Evolutionary conservation across 1,140 invertebrate genomes (phyloP).

Genomic region (Drosophila kohkoa): DNA sequence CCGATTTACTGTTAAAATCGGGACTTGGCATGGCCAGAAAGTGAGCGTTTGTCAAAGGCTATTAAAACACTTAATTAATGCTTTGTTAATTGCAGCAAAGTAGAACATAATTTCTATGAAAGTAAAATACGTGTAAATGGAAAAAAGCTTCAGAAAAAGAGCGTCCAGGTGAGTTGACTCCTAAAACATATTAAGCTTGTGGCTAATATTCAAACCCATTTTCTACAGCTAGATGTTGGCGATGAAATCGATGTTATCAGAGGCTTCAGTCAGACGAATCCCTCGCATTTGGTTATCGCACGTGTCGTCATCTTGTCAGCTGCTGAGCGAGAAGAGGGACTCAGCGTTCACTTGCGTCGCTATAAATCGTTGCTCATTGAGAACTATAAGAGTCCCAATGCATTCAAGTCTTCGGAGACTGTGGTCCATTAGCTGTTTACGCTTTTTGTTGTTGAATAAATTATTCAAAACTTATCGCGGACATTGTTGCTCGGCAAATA

Average conservation of each 20-base stretch:
- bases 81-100: constrained; percentile 85
- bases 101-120: constrained; percentile 88
- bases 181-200: too few relatives aligned
- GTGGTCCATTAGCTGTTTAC: constrained; percentile 34
- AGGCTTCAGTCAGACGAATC: constrained; percentile 86
- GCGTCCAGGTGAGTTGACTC: constrained; percentile 83
- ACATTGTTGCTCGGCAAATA: constrained; percentile 1
- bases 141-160: constrained; percentile 88
- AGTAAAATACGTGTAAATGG: constrained; percentile 89
- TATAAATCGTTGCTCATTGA: constrained; percentile 88
- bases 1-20: constrained; percentile 88
- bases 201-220: background rate
- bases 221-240: constrained; percentile 85
- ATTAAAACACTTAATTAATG: background rate
- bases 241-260: constrained; percentile 89
- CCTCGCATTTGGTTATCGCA: constrained; percentile 87
- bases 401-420: constrained; percentile 76
- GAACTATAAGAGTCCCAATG: constrained; percentile 85
- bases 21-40: constrained; percentile 89
- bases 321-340: constrained; percentile 77
- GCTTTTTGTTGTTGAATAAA: background rate
- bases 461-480: background rate
- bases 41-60: constrained; percentile 69
- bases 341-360: constrained; percentile 86
- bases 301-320: constrained; percentile 86